Conservation (phyloP, 2,888 invertebrate species). For the Lathronympha strigana region DNA sequence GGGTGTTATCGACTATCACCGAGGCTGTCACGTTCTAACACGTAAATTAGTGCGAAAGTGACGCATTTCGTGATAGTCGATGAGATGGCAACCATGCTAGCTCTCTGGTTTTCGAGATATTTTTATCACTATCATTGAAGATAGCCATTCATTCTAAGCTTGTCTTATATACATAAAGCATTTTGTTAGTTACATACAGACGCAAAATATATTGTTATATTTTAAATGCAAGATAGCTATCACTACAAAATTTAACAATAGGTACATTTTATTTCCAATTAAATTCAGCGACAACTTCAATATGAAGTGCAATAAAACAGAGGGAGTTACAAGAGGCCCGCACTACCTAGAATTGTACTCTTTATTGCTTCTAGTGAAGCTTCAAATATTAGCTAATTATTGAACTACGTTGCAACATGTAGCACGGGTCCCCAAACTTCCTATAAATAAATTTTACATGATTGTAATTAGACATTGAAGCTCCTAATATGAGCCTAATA, state of each 20-base stretch:
- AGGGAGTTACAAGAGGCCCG: neutral
- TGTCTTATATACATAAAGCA: constrained; percentile 34
- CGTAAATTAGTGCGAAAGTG: no score
- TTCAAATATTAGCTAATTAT: neutral
- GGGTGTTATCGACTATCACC: no score
- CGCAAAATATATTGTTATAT: constrained; percentile 42
- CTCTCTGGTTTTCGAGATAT: constrained; percentile 14
- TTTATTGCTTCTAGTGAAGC: constrained; percentile 2
- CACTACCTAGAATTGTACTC: constrained; percentile 10
- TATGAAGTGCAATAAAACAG: constrained; percentile 46
- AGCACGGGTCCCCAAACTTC: constrained; percentile 10
- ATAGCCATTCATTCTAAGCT: constrained; percentile 24
- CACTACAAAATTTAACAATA: constrained; percentile 39
- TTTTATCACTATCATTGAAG: neutral
- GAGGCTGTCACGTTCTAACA: no score
- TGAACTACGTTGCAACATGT: neutral
- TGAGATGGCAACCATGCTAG: neutral
- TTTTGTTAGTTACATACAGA: constrained; percentile 45
- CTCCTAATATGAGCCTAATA: constrained; percentile 12
- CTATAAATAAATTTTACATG: constrained; percentile 28
- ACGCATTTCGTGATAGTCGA: no score
- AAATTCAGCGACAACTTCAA: constrained; percentile 47
- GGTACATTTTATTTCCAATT: constrained; percentile 35
- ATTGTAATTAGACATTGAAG: constrained; percentile 8
- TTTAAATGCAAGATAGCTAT: constrained; percentile 44